phyloP scores from a whole-genome alignment of 2,113 vertebrate species.

The Pterocles gutturalis region DNA sequence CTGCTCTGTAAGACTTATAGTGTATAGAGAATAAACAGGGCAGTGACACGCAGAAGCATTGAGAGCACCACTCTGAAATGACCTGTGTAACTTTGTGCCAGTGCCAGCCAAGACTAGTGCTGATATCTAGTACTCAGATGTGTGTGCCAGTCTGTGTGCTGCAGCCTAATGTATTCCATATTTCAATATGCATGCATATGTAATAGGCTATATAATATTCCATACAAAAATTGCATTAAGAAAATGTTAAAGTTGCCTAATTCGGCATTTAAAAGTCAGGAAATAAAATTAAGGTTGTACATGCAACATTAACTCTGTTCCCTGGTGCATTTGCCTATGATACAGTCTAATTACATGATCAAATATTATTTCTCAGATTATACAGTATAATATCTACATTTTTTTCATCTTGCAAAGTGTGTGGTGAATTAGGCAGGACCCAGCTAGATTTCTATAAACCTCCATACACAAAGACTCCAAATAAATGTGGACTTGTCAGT shows the following conservation, averaged over 20 bases:
- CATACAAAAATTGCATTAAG: constrained; percentile 67
- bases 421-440: constrained; percentile 12
- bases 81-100: neutral
- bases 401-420: constrained; percentile 35
- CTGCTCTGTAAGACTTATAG: neutral
- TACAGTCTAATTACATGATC: constrained; percentile 72
- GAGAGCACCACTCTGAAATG: neutral
- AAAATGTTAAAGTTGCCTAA: constrained; percentile 72
- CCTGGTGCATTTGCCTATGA: constrained; percentile 65
- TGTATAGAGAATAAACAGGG: neutral
- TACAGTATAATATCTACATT: constrained; percentile 54
- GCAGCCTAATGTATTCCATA: constrained; percentile 60
- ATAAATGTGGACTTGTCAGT: neutral
- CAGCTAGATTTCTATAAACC: neutral
- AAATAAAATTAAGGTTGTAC: constrained; percentile 73
- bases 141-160: neutral
- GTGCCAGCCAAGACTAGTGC: neutral
- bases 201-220: constrained; percentile 67
- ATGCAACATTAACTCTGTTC: constrained; percentile 71
- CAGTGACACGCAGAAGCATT: neutral
- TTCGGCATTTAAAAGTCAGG: constrained; percentile 70
- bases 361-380: constrained; percentile 73
- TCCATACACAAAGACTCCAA: neutral
- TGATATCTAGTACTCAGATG: neutral
- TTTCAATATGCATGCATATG: constrained; percentile 67